phyloP scores from a whole-genome alignment of 2,797 vertebrate species.

The Geotrypetes seraphini region DNA sequence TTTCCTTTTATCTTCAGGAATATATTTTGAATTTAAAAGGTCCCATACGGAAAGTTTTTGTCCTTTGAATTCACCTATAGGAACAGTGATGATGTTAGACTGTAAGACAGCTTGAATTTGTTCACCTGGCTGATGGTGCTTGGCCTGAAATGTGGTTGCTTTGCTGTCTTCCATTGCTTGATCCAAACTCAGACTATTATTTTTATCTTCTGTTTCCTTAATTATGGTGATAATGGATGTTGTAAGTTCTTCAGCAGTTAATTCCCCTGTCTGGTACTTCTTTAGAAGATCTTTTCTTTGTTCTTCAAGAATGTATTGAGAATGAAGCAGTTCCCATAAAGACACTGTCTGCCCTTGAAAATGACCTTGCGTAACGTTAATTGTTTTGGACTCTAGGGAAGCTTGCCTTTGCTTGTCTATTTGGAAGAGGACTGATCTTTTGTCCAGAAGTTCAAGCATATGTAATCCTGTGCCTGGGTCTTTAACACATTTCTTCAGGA shows the following conservation, averaged over 20 bases:
- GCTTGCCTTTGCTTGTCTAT: conserved; percentile 13
- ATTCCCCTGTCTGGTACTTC: conserved; percentile 15
- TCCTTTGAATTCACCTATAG: conserved; percentile 51
- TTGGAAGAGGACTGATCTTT: conserved; percentile 23
- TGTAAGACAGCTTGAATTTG: conserved; percentile 30
- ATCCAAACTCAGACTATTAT: too few relatives aligned
- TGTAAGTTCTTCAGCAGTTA: conserved; percentile 40
- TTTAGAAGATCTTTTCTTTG: conserved; percentile 60
- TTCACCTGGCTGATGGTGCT: conserved; percentile 6
- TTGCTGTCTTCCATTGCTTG: conserved; percentile 11
- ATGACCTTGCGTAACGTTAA: conserved; percentile 21
- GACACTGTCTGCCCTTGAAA: conserved; percentile 54
- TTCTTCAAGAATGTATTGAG: conserved; percentile 55
- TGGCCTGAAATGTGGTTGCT: background rate
- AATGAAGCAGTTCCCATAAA: conserved; percentile 77
- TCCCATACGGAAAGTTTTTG: conserved; percentile 67
- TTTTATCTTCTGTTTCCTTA: conserved; percentile 14
- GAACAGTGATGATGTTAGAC: conserved; percentile 37
- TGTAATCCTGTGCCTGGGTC: conserved; percentile 42
- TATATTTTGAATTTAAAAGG: conserved; percentile 65
- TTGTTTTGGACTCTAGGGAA: conserved; percentile 16
- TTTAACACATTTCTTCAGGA: conserved; percentile 33
- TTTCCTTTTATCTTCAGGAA: conserved; percentile 51
- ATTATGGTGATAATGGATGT: conserved; percentile 40
- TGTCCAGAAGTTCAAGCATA: conserved; percentile 37